phyloP scores from a whole-genome alignment of 2,888 invertebrate genomes.

The Ormia ochracea region DNA sequence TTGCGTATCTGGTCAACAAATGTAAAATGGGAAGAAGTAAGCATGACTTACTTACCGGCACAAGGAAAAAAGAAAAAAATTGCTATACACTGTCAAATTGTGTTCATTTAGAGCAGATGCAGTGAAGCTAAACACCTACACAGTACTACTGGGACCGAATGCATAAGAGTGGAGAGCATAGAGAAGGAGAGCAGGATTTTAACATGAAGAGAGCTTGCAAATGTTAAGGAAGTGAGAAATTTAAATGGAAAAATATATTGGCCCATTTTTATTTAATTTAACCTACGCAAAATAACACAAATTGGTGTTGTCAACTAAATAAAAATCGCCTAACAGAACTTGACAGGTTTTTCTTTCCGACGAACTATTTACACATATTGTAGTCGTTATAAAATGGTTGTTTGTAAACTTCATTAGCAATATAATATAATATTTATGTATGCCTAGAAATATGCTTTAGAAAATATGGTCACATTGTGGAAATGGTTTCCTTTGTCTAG shows the following conservation, averaged over 20 bases:
- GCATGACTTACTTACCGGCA: not conserved
- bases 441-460: too few relatives aligned
- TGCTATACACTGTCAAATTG: not conserved
- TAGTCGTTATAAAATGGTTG: too few relatives aligned
- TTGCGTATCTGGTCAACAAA: conserved; percentile 49
- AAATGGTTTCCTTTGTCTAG: too few relatives aligned
- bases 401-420: too few relatives aligned
- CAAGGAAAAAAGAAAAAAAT: not conserved
- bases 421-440: too few relatives aligned
- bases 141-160: not conserved
- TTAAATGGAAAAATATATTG: not conserved
- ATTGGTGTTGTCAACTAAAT: not conserved
- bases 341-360: not conserved
- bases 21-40: not conserved
- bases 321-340: too few relatives aligned
- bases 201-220: not conserved
- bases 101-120: too few relatives aligned
- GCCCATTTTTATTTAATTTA: conserved; percentile 37
- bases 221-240: not conserved
- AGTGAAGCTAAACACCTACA: conserved; percentile 5
- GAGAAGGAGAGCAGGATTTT: conserved; percentile 20
- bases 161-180: too few relatives aligned
- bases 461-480: too few relatives aligned
- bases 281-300: conserved; percentile 20
- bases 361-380: too few relatives aligned